These are phyloP conservation scores for Stichodactyla mertensii DNA, from an alignment of 64 coral and sea anemone species.

Conservation along the genomic window DNA sequence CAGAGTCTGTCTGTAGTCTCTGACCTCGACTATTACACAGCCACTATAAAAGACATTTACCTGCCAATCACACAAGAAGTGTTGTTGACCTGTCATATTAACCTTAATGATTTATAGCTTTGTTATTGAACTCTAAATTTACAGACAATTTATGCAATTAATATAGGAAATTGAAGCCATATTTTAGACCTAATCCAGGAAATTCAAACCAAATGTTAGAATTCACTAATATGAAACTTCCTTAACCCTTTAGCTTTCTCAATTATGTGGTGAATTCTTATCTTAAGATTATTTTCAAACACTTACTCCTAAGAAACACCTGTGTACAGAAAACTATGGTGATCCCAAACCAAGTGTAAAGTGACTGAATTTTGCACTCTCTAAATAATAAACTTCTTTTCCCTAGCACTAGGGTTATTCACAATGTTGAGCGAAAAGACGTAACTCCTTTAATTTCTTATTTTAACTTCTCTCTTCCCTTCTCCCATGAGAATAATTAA, in stretches of 20 bases:
- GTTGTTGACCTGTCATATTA: background rate
- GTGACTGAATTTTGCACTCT: too few relatives aligned
- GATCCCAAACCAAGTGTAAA: too few relatives aligned
- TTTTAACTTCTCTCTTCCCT: too few relatives aligned
- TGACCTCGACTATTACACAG: conserved; percentile 95
- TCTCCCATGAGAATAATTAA: background rate
- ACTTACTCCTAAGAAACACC: too few relatives aligned
- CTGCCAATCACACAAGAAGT: conserved; percentile 22
- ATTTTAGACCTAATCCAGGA: conserved; percentile 1
- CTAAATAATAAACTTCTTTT: too few relatives aligned
- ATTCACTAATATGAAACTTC: background rate
- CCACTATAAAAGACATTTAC: conserved; percentile 96
- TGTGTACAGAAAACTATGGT: too few relatives aligned
- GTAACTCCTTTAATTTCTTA: too few relatives aligned
- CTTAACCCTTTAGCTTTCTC: background rate
- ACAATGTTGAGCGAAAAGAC: too few relatives aligned
- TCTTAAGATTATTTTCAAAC: background rate
- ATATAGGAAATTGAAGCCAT: background rate
- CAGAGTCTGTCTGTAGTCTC: conserved; percentile 79
- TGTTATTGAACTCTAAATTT: background rate
- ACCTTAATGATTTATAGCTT: background rate
- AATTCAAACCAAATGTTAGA: background rate
- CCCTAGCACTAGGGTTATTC: too few relatives aligned
- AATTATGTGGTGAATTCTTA: background rate
- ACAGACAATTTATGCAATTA: background rate